Evolutionary conservation across 92 coral and sea anemone genomes (phyloP).

Genomic region (Porites evermanni): DNA sequence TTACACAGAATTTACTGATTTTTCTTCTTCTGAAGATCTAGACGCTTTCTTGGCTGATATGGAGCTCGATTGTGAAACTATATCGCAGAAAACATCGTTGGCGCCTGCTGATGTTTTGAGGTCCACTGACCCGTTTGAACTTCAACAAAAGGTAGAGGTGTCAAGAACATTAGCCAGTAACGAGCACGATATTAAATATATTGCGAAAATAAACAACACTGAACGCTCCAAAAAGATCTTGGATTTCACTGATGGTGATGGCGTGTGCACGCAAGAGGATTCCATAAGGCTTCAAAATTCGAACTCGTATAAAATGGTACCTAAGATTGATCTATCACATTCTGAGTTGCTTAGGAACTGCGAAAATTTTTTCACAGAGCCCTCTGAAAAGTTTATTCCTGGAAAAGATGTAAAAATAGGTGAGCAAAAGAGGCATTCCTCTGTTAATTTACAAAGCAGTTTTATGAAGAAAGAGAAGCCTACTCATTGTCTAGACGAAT

Average conservation of each 20-base stretch:
- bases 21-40: slow-evolving; percentile 74
- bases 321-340: not conserved
- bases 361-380: slow-evolving; percentile 8
- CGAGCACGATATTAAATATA: too few relatives aligned
- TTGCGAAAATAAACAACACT: not conserved
- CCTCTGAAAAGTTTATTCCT: not conserved
- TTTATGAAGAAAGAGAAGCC: not conserved
- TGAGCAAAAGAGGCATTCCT: too few relatives aligned
- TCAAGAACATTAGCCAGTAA: too few relatives aligned
- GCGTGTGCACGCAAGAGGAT: too few relatives aligned
- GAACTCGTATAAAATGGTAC: too few relatives aligned
- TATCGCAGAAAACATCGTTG: not conserved
- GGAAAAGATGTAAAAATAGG: not conserved
- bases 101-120: not conserved
- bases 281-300: too few relatives aligned
- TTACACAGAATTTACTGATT: slow-evolving; percentile 47
- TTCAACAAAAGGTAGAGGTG: not conserved
- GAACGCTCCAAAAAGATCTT: not conserved
- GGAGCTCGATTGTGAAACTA: slow-evolving; percentile 24
- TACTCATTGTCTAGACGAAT: not conserved
- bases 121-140: not conserved
- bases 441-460: not conserved
- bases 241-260: not conserved
- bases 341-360: slow-evolving; percentile 1
- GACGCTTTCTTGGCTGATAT: slow-evolving; percentile 68